These are phyloP conservation scores for Thripadectes ignobilis DNA, from an alignment of 2,797 vertebrate genomes.

Conservation along the genomic window DNA sequence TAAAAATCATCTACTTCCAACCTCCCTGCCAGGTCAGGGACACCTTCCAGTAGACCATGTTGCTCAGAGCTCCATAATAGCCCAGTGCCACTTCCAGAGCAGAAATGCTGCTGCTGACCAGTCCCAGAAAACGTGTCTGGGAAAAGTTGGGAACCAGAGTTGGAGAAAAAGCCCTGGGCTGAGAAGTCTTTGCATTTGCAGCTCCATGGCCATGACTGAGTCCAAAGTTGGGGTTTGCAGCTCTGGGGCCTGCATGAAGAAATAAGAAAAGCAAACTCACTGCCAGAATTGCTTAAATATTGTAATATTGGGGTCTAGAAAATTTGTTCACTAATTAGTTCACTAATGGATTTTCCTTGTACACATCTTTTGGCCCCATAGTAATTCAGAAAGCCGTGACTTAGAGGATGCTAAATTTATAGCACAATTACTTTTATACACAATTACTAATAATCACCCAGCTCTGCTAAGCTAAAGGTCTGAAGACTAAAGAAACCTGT, in stretches of 20 bases:
- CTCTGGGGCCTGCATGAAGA: background rate
- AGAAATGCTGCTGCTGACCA: background rate
- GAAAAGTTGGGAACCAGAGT: background rate
- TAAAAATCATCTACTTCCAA: background rate
- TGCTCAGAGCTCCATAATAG: background rate
- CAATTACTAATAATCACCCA: background rate
- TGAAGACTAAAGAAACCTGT: constrained; percentile 12
- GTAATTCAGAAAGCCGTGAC: background rate
- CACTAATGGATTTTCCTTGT: too few species aligned
- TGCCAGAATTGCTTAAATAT: background rate
- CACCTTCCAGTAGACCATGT: background rate
- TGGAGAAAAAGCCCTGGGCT: background rate
- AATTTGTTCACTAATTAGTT: background rate
- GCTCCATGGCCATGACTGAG: background rate
- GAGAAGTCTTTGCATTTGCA: background rate
- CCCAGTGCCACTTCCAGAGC: background rate
- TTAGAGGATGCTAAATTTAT: background rate
- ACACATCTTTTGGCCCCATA: background rate
- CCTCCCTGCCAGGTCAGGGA: background rate
- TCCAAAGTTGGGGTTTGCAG: background rate
- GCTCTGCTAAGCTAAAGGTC: background rate
- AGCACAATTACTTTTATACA: background rate
- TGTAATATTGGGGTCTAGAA: background rate
- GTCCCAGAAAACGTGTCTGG: background rate
- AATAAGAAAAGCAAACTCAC: background rate